Conservation (phyloP, 2,797 vertebrate genomes). For the Acipenser transmontanus region DNA sequence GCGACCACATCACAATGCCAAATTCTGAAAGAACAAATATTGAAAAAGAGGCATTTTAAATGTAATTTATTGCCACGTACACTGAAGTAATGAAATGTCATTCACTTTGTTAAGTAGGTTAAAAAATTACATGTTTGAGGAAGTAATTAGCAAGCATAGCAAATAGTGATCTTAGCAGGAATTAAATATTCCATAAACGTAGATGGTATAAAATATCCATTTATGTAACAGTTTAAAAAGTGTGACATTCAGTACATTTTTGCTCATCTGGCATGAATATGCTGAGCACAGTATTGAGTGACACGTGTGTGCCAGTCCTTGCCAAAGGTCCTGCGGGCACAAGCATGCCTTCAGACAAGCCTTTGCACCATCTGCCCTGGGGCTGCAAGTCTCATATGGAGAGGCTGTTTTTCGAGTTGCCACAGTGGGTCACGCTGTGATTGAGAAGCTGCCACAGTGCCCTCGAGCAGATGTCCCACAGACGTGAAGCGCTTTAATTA, state of each 20-base stretch:
- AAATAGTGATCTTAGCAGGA: too few relatives aligned
- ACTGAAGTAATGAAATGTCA: too few relatives aligned
- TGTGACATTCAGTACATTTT: slow-evolving; percentile 19
- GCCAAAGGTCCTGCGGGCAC: slow-evolving; percentile 50
- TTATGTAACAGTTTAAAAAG: neutral
- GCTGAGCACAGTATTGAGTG: slow-evolving; percentile 37
- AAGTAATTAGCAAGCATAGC: too few relatives aligned
- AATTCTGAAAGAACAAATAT: too few relatives aligned
- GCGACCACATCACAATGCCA: too few relatives aligned
- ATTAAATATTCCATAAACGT: too few relatives aligned
- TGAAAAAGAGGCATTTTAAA: too few relatives aligned
- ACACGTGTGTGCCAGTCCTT: slow-evolving; percentile 36
- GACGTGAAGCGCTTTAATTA: slow-evolving; percentile 46
- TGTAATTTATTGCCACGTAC: too few relatives aligned
- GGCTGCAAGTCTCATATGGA: slow-evolving; percentile 19
- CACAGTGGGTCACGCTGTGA: slow-evolving; percentile 49
- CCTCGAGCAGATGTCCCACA: slow-evolving; percentile 20
- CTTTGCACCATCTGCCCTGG: slow-evolving; percentile 67
- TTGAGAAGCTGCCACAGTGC: slow-evolving; percentile 43
- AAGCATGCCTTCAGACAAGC: slow-evolving; percentile 46
- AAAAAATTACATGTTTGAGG: too few relatives aligned
- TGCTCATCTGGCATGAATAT: slow-evolving; percentile 43
- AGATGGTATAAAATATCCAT: too few relatives aligned
- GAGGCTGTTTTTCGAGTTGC: slow-evolving; percentile 32
- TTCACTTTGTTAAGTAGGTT: too few relatives aligned